Base-by-base conservation (phyloP, 2,888 invertebrate genomes). In the Spisula subtruncata region DNA sequence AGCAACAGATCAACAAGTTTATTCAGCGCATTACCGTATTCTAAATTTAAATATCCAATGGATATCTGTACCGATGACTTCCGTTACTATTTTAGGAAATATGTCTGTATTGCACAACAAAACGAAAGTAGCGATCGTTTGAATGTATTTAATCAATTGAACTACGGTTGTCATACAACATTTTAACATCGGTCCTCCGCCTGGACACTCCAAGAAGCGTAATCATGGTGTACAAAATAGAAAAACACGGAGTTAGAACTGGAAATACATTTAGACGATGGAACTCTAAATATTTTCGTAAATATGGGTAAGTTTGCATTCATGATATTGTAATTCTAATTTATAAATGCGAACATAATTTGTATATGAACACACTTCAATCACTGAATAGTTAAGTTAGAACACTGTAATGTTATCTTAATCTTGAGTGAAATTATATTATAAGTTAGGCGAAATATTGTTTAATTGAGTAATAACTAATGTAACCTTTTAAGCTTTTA, bases 231-330 rank as follows among this genome's bases (percentile, higher is more conserved):
- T 91, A 90, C 41, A 94, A 94, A 92, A 86, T 86, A 56, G 88
- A 89, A 29, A 94, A 94, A 85, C 88, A 91, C 25, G 94, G 93
- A 54, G 94, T 94, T n/a, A 91, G 93, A 89, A 94, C 95, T 5
- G 95, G 95, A 5, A 94, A 95, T 87, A 94, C 94, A 2, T 91
- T 95, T 12, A 93, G 93, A 83, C 92, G 92, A 41, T 94, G 93
- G 10, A 93, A 93, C 80, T 90, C 91, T 20, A 94, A 89, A 87
- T 94, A 92, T 81, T 89, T 91, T 8, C 90, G 91, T 29, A 90
- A 89, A 20, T 94, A 94, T 85, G 88, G 90, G 92, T 92, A 91
- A 46, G 90, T 82, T 51, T 25, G 8, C 41, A 41, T 41, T 41
- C n/a, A n/a, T n/a, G n/a, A n/a, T n/a, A n/a, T n/a, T n/a, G n/a